A percentile compares a stretch with the other conserved stretches of the same genome.
Conservation (phyloP, 2,113 vertebrate species). For the Chionis minor region DNA sequence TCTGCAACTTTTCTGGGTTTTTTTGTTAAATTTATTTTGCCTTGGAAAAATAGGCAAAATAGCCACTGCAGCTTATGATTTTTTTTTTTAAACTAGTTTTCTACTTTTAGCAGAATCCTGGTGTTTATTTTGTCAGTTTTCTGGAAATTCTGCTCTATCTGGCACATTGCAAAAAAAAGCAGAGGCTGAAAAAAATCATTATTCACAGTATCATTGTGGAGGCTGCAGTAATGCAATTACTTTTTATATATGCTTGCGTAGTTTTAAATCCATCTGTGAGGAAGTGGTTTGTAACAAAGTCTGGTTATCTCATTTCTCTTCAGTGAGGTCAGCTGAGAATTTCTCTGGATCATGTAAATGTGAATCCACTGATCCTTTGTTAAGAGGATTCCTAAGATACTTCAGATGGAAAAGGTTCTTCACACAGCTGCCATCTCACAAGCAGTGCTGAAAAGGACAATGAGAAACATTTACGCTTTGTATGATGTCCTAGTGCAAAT, state of each 20-base stretch:
- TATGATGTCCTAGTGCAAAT: not conserved
- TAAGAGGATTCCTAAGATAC: constrained; percentile 40
- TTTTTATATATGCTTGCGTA: not conserved
- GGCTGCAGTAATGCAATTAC: not conserved
- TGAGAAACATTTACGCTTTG: not conserved
- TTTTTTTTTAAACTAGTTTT: not conserved
- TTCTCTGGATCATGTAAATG: not conserved
- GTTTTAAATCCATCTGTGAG: not conserved
- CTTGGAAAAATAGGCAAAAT: not conserved
- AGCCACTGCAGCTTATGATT: not conserved
- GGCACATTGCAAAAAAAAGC: not conserved
- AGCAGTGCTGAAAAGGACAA: not conserved
- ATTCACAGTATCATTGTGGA: not conserved
- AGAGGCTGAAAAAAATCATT: not conserved
- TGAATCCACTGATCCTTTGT: constrained; percentile 12
- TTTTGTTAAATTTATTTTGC: not conserved
- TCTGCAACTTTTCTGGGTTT: not conserved
- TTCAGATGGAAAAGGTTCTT: not conserved
- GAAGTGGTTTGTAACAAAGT: not conserved
- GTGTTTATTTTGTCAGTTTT: not conserved
- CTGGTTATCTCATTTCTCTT: not conserved
- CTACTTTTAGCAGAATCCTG: not conserved
- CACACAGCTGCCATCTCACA: not conserved
- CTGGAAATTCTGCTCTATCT: not conserved
- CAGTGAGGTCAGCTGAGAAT: not conserved